phyloP scores from a whole-genome alignment of 2,797 vertebrate species.

The Poliocrania exsul region DNA sequence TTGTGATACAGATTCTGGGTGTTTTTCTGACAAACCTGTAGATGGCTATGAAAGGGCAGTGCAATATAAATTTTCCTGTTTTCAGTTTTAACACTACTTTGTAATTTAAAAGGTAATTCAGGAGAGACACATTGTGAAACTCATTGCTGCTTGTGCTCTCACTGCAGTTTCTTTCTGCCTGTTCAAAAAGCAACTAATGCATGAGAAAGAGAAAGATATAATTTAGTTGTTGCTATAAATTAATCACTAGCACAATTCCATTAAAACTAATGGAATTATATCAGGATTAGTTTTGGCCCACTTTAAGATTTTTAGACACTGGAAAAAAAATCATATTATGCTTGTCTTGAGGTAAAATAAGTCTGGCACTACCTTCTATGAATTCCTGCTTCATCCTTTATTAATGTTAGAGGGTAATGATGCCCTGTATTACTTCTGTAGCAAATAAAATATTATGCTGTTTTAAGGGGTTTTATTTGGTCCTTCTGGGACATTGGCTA shows the following conservation, averaged over 20 bases:
- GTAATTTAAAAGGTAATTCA: constrained; percentile 21
- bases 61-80: neutral
- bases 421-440: neutral
- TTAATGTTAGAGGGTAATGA: neutral
- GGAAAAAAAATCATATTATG: neutral
- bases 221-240: neutral
- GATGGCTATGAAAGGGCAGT: neutral
- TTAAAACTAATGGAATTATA: neutral
- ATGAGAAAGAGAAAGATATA: neutral
- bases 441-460: neutral
- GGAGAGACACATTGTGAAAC: neutral
- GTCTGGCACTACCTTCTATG: neutral
- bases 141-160: neutral
- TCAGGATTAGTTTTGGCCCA: neutral
- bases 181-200: neutral
- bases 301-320: neutral
- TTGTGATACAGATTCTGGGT: neutral
- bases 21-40: neutral
- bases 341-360: neutral
- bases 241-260: neutral
- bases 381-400: neutral
- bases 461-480: constrained; percentile 4
- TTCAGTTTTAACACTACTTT: neutral
- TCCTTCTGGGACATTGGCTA: neutral
- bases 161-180: neutral